Conservation (phyloP, 2,113 vertebrate species). For the Noturus placidus region DNA sequence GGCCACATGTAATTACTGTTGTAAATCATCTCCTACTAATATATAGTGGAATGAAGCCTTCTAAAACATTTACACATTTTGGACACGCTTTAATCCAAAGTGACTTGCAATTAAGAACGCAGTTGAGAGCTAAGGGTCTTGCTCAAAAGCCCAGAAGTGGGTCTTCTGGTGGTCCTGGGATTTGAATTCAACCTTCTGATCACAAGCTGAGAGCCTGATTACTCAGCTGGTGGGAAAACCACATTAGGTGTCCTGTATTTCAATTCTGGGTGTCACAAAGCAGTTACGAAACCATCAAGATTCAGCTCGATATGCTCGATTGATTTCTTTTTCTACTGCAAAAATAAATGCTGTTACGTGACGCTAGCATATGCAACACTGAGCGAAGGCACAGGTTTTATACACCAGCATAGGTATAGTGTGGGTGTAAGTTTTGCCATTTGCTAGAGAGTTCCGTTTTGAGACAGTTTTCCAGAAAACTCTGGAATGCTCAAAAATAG, state of each 20-base stretch:
- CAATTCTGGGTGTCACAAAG: neutral
- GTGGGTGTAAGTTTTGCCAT: too few species aligned
- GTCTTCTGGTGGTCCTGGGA: neutral
- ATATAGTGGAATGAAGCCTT: neutral
- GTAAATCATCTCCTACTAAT: neutral
- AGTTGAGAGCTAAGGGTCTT: neutral
- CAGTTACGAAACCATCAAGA: neutral
- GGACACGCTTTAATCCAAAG: neutral
- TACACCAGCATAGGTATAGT: neutral
- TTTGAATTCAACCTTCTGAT: neutral
- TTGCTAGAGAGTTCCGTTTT: neutral
- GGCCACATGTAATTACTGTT: neutral
- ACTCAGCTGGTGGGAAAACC: neutral
- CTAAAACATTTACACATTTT: neutral
- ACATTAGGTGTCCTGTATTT: neutral
- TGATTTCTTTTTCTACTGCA: too few species aligned
- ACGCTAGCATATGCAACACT: neutral
- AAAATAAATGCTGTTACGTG: neutral
- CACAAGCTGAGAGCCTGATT: neutral
- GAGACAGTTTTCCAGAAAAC: neutral
- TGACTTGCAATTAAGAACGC: neutral
- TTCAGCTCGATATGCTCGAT: neutral
- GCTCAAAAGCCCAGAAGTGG: neutral
- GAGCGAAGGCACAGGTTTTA: neutral
- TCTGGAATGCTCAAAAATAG: neutral